Evolutionary conservation across 2,113 vertebrate species (phyloP).

Genomic region (Laticauda colubrina): DNA sequence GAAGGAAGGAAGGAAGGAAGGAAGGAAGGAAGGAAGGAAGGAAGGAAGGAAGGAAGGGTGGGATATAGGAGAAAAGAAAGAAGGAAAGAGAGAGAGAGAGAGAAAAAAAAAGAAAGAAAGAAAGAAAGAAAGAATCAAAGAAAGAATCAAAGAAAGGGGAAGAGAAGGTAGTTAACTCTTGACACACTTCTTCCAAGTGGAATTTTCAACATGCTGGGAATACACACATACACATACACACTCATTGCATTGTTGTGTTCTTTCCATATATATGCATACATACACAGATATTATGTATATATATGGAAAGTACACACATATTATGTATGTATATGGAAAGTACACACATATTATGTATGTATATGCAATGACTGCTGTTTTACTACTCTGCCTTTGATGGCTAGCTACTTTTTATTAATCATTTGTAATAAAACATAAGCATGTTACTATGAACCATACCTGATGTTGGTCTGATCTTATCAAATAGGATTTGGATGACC

Average conservation of each 20-base stretch:
- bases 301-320: neutral
- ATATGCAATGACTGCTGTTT: neutral
- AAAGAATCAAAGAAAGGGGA: too few relatives aligned
- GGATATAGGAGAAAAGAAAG: neutral
- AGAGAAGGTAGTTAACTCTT: neutral
- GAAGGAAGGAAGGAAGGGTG: neutral
- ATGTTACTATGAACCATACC: neutral
- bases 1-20: too few relatives aligned
- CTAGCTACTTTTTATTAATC: neutral
- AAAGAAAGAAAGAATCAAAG: neutral
- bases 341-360: neutral
- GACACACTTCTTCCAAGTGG: neutral
- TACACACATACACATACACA: too few relatives aligned
- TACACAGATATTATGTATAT: neutral
- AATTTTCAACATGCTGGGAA: neutral
- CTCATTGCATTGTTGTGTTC: neutral
- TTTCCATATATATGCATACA: too few relatives aligned
- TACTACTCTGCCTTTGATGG: neutral
- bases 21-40: too few relatives aligned
- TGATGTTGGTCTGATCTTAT: neutral
- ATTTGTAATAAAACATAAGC: neutral
- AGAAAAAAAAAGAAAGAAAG: too few relatives aligned
- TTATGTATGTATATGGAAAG: neutral
- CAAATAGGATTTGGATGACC: neutral
- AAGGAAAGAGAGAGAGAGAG: too few relatives aligned